Evolutionary conservation across 2,797 vertebrate genomes (phyloP).

Genomic region (Neostethus bicornis): DNA sequence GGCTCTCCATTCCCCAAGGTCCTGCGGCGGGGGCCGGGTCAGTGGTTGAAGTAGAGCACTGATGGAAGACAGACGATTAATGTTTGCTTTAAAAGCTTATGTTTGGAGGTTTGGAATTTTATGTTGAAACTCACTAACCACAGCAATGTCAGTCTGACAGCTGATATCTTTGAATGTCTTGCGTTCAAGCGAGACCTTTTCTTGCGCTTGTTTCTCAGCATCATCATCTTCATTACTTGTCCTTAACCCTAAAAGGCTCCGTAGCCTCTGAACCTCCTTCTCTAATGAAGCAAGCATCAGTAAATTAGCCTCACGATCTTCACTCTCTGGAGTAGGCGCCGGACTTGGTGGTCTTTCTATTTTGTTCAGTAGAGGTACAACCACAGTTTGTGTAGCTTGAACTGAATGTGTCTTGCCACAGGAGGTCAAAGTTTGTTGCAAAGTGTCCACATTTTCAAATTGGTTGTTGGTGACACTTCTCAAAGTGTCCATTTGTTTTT

Average conservation of each 20-base stretch:
- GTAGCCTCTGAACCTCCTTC: constrained; percentile 64
- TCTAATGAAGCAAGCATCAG: constrained; percentile 68
- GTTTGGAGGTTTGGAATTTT: background rate
- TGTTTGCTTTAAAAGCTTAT: background rate
- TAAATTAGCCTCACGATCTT: constrained; percentile 41
- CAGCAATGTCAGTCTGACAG: constrained; percentile 65
- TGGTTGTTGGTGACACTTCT: constrained; percentile 8
- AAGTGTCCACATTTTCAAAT: constrained; percentile 13
- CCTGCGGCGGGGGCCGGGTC: background rate
- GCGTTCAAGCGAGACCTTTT: background rate
- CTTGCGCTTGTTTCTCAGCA: background rate
- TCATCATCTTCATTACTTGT: constrained; percentile 44
- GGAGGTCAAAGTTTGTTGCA: constrained; percentile 14
- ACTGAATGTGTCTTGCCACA: constrained; percentile 32
- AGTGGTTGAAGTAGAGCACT: constrained; percentile 52
- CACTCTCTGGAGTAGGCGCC: constrained; percentile 26
- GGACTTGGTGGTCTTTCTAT: constrained; percentile 49
- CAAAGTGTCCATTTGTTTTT: constrained; percentile 7
- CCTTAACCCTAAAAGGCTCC: constrained; percentile 60
- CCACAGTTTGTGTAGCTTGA: constrained; percentile 63
- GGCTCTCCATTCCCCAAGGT: background rate
- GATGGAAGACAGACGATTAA: constrained; percentile 7
- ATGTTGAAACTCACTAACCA: constrained; percentile 47
- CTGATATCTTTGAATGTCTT: constrained; percentile 62
- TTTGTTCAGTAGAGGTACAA: constrained; percentile 67